phyloP scores from a whole-genome alignment of 2,113 vertebrate genomes.

The Macrotis lagotis region DNA sequence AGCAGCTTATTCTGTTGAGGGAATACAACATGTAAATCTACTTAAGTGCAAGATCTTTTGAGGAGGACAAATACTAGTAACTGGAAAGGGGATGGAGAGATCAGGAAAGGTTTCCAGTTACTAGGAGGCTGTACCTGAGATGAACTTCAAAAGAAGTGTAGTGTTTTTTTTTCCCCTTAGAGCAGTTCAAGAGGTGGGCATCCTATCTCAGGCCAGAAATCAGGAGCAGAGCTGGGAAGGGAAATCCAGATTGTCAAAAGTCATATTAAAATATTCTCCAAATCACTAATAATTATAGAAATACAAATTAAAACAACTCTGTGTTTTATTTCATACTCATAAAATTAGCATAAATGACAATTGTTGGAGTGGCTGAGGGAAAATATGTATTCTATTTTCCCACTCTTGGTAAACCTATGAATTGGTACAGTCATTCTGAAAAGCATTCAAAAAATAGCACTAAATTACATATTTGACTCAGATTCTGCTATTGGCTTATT shows the following conservation, averaged over 20 bases:
- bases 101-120: neutral
- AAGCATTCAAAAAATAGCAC: neutral
- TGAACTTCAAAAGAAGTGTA: neutral
- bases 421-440: neutral
- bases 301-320: neutral
- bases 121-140: neutral
- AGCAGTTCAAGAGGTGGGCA: neutral
- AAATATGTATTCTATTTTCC: neutral
- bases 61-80: neutral
- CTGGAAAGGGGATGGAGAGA: no score
- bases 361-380: neutral
- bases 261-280: neutral
- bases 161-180: no score
- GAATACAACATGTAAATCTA: neutral
- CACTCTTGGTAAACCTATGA: neutral
- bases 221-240: neutral
- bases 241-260: neutral
- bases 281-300: neutral
- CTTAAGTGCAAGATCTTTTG: neutral
- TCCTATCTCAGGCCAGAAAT: neutral
- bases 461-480: neutral
- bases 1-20: no score
- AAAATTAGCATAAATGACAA: neutral
- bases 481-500: neutral
- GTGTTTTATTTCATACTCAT: neutral